Base-by-base conservation (phyloP, 2,113 vertebrate genomes). In the Hypocryptadius cinnamomeus region DNA sequence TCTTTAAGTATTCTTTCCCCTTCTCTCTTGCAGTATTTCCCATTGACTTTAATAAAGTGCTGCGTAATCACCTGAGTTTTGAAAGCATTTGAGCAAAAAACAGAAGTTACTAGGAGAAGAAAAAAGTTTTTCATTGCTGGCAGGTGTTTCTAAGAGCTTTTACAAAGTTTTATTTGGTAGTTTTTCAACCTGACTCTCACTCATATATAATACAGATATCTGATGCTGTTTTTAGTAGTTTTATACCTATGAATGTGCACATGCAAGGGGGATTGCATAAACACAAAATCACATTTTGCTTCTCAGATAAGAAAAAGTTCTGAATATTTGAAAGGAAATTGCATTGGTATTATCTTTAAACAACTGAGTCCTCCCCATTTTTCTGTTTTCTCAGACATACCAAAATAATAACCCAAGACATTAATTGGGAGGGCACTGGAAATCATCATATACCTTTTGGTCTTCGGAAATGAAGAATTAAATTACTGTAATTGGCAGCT, bases 401-500 rank as follows among this genome's bases (percentile, higher is more conserved):
- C 85, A 92, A 95, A 95, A 96, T 82, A 97, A 96, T 94, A 97
- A 96, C 95, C 27, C 3, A 48, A 47, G 85, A 84, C 76, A 94
- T 90, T 93, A 87, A 91, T 45, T 78, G 79, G 81, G 76, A 93
- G 39, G 15, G 54, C 1, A 6, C 60, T 65, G 48, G 28, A 92
- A 94, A 72, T 73, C 30, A 20, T 92, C 60, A 28, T 73, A 79
- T 91, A 95, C 69, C 69, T 93, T 95, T 87, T 92, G 61, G 94
- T 96, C 91, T 95, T 96, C 47, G 54, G 92, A 97, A 96, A 90
- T 94, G 70, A 96, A 95, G 94, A 90, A 94, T 95, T 96, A 97
- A 98, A 98, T 97, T 97, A 97, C 97, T 97, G 95, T 98, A 98
- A 98, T 98, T 98, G 98, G 98, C 98, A 98, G 97, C 96, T 98